These are phyloP conservation scores for Syngnathus rostellatus DNA, from an alignment of 2,797 vertebrate species.

Conservation along the genomic window DNA sequence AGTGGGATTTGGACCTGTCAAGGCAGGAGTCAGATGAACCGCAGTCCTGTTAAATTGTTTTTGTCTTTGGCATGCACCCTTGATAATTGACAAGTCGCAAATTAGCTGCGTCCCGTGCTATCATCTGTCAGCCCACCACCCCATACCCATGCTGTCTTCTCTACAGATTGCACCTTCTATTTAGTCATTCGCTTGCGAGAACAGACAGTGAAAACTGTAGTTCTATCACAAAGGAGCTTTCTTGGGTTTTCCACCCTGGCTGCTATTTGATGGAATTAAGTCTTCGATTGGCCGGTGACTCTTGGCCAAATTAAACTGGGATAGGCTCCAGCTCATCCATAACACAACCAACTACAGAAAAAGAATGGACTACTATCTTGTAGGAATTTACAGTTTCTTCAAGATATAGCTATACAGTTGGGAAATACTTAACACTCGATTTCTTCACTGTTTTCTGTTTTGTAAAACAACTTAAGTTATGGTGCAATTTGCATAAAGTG, in stretches of 20 bases:
- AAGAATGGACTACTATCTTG: no score
- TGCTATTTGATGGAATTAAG: no score
- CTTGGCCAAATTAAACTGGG: no score
- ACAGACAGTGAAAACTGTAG: neutral
- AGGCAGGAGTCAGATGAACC: neutral
- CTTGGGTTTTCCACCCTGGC: neutral
- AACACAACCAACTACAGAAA: no score
- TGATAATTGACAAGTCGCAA: conserved; percentile 5
- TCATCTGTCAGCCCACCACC: neutral
- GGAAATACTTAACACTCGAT: no score
- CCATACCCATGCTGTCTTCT: neutral
- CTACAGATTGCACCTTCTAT: neutral
- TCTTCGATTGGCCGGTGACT: no score
- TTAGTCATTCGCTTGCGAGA: neutral
- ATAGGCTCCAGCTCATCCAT: no score
- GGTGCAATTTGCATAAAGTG: no score
- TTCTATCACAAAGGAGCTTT: neutral
- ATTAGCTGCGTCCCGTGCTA: neutral
- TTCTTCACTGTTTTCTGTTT: no score
- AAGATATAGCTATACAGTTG: no score
- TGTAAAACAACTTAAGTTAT: no score
- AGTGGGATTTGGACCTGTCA: neutral
- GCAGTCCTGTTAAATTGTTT: conserved; percentile 3
- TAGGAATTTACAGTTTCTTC: no score
- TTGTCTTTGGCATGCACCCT: neutral